These are phyloP conservation scores for Heliconius nattereri DNA, from an alignment of 1,140 invertebrate species.

Conservation along the genomic window DNA sequence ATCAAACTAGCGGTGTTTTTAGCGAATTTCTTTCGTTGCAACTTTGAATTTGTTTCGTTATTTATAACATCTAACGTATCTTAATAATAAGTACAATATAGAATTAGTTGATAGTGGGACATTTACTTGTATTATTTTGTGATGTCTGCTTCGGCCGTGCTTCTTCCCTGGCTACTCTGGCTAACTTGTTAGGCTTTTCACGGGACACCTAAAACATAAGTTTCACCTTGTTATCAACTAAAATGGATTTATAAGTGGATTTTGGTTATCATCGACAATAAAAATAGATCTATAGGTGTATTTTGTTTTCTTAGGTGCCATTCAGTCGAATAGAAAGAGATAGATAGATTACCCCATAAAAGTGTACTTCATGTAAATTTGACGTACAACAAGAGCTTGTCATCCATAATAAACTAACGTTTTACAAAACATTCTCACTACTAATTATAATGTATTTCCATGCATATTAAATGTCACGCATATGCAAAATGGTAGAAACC, in stretches of 20 bases:
- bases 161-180: conserved; percentile 58
- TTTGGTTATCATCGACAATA: background rate
- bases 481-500: conserved; percentile 24
- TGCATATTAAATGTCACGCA: conserved; percentile 35
- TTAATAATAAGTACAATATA: background rate
- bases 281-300: background rate
- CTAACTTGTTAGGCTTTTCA: conserved; percentile 49
- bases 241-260: background rate
- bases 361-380: conserved; percentile 20
- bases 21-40: background rate
- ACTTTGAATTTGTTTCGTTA: no score
- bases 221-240: no score
- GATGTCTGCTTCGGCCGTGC: conserved; percentile 45
- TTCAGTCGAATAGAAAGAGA: background rate
- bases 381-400: conserved; percentile 20
- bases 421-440: conserved; percentile 33
- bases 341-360: background rate
- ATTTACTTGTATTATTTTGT: conserved; percentile 45
- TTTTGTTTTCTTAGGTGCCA: background rate
- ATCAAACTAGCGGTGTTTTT: background rate
- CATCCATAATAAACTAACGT: conserved; percentile 33
- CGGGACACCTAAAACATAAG: conserved; percentile 49
- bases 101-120: background rate
- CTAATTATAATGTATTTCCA: conserved; percentile 47
- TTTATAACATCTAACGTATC: no score